Conservation (phyloP, 1,140 invertebrate species). For the Zeugodacus cucurbitae region DNA sequence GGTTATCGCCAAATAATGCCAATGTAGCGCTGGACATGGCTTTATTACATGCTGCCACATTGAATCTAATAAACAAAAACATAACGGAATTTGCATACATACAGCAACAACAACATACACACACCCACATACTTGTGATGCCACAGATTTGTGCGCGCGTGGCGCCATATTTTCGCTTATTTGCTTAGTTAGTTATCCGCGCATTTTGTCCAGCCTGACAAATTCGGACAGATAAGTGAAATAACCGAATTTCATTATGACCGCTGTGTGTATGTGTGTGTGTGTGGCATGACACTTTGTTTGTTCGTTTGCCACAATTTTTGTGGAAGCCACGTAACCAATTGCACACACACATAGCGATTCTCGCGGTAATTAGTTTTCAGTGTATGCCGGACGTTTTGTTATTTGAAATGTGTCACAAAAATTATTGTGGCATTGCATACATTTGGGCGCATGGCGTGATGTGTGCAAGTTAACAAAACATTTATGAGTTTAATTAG, state of each 20-base stretch:
- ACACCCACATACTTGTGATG: background rate
- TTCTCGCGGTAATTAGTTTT: background rate
- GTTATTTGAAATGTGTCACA: background rate
- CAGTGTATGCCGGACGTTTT: background rate
- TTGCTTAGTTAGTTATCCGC: background rate
- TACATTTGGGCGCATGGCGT: background rate
- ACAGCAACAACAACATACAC: background rate
- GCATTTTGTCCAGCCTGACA: background rate
- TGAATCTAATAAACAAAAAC: background rate
- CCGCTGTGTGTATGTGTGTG: background rate
- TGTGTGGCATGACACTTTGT: background rate
- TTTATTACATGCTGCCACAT: background rate
- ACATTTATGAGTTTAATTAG: slow-evolving; percentile 7
- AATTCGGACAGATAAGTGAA: slow-evolving; percentile 17
- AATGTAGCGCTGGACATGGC: background rate
- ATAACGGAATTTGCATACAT: background rate
- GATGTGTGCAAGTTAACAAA: background rate
- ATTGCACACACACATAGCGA: background rate
- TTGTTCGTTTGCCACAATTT: background rate
- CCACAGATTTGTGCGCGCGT: background rate
- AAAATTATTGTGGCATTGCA: background rate
- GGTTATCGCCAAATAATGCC: background rate
- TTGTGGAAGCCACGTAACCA: background rate
- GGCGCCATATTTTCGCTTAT: background rate
- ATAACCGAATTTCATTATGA: background rate